Evolutionary conservation across 2,888 invertebrate genomes (phyloP).

Genomic region (Chrysolina haemoptera): DNA sequence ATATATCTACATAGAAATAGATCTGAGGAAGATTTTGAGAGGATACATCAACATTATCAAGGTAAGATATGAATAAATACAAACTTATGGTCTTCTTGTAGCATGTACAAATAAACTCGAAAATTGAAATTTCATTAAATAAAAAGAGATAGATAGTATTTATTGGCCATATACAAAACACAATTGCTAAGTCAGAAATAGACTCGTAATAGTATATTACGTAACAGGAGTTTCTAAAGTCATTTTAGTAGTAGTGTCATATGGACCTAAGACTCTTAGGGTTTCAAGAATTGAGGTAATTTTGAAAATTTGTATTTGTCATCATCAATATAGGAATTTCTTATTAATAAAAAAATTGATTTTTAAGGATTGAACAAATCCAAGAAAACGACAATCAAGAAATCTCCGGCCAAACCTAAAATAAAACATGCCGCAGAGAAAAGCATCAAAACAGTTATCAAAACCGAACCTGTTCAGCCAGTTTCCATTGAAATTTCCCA

Average conservation of each 20-base stretch:
- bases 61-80: constrained; percentile 58
- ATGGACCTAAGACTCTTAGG: too few species aligned
- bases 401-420: constrained; percentile 67
- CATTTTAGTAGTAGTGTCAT: too few species aligned
- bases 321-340: too few species aligned
- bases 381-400: constrained; percentile 68
- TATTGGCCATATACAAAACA: too few species aligned
- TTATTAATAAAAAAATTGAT: too few species aligned
- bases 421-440: constrained; percentile 54
- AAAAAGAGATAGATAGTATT: too few species aligned
- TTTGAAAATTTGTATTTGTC: not conserved
- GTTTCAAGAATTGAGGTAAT: too few species aligned
- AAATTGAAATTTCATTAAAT: not conserved
- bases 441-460: constrained; percentile 41
- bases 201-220: too few species aligned
- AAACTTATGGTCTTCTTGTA: not conserved
- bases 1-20: constrained; percentile 91
- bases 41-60: constrained; percentile 79
- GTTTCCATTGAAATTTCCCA: constrained; percentile 14
- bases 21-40: constrained; percentile 75
- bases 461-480: constrained; percentile 40
- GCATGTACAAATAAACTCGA: not conserved
- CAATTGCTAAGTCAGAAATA: too few species aligned
- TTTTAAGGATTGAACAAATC: constrained; percentile 70
- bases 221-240: too few species aligned